A percentile compares a stretch with the other conserved stretches of the same genome.
These are phyloP conservation scores for Nasonia vitripennis DNA, from an alignment of 1,140 invertebrate species.

Conservation along the genomic window DNA sequence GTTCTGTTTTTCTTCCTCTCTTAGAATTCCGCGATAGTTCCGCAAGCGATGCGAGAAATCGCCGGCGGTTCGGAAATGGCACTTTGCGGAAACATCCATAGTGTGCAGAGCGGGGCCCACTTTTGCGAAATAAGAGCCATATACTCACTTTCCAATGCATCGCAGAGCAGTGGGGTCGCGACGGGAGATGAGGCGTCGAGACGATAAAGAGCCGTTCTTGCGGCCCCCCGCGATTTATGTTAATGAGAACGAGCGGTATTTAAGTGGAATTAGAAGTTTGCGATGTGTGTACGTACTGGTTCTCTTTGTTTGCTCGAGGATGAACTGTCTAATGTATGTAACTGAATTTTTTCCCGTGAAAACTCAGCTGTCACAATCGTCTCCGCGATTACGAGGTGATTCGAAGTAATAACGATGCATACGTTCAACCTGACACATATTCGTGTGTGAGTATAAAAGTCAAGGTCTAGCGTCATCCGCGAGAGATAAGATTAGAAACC, in stretches of 20 bases:
- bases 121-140: conserved; percentile 18
- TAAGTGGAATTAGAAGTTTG: neutral
- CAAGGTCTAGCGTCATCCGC: neutral
- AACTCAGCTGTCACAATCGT: no score
- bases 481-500: neutral
- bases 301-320: no score
- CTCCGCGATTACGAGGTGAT: no score
- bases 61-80: conserved; percentile 28
- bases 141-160: conserved; percentile 47
- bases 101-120: conserved; percentile 8
- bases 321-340: no score
- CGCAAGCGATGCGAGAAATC: conserved; percentile 30
- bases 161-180: conserved; percentile 25
- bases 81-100: neutral
- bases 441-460: neutral
- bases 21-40: neutral
- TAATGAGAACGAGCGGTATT: neutral
- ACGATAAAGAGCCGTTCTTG: conserved; percentile 21
- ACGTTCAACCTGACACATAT: no score
- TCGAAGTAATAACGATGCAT: no score
- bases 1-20: no score
- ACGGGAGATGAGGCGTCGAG: conserved; percentile 14
- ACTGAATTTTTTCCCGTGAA: no score
- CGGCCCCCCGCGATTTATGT: neutral
- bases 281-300: neutral